Conservation (phyloP, 2,888 invertebrate genomes). For the Cephus nigrinus region DNA sequence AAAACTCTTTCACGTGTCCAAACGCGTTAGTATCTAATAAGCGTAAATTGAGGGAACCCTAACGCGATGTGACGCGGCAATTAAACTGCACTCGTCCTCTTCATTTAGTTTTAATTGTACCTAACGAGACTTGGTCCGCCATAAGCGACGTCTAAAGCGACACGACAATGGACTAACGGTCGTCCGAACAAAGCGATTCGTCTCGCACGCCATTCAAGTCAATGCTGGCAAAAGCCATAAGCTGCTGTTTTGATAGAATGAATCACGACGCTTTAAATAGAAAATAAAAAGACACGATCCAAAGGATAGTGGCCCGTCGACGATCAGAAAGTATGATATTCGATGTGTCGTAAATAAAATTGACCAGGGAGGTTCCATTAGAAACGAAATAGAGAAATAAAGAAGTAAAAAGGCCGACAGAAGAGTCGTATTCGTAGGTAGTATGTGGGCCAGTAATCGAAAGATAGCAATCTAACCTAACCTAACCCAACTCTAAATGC, state of each 20-base stretch:
- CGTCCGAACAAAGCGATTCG: neutral
- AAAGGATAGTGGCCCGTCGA: neutral
- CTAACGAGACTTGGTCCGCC: constrained; percentile 39
- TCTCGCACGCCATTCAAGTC: neutral
- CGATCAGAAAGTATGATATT: neutral
- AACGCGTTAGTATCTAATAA: neutral
- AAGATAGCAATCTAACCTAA: constrained; percentile 8
- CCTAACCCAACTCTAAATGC: neutral
- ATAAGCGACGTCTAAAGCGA: neutral
- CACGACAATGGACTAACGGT: constrained; percentile 23
- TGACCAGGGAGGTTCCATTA: neutral
- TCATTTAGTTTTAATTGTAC: constrained; percentile 53
- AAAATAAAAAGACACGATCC: neutral
- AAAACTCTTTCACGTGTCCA: neutral
- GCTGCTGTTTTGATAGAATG: neutral
- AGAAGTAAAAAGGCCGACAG: neutral
- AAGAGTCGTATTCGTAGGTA: neutral
- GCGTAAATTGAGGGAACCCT: neutral
- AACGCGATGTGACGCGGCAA: constrained; percentile 29
- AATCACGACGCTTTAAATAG: neutral
- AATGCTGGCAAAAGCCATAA: neutral
- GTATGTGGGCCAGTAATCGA: constrained; percentile 12
- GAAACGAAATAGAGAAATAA: neutral
- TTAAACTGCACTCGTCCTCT: constrained; percentile 45
- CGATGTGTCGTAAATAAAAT: neutral